These are phyloP conservation scores for Sebastiscus tertius DNA, from an alignment of 2,797 vertebrate species.

Conservation along the genomic window DNA sequence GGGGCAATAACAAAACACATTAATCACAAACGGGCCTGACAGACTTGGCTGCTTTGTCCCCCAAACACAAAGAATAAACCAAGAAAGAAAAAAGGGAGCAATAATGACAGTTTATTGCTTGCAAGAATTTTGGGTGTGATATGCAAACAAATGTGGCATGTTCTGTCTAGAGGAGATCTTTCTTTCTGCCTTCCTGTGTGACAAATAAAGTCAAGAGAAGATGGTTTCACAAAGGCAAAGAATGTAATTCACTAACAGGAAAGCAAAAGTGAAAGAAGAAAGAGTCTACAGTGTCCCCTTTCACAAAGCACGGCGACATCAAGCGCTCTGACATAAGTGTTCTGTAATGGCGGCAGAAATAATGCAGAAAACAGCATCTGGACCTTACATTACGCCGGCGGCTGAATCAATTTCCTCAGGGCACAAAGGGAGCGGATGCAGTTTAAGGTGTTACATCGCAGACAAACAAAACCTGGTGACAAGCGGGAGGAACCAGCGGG, in stretches of 20 bases:
- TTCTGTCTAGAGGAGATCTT: not conserved
- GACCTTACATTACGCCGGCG: constrained; percentile 27
- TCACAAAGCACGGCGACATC: not conserved
- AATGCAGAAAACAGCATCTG: constrained; percentile 50
- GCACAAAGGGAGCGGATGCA: constrained; percentile 41
- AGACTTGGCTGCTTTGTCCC: not conserved
- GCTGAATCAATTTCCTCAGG: constrained; percentile 59
- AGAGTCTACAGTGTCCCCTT: not conserved
- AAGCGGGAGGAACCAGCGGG: constrained; percentile 44
- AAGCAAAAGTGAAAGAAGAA: not conserved
- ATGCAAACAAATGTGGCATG: not conserved
- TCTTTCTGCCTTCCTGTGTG: not conserved
- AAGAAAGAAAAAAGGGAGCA: not conserved
- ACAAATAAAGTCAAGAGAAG: constrained; percentile 12
- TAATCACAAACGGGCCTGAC: constrained; percentile 20
- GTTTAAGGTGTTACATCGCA: constrained; percentile 46
- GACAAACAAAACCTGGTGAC: constrained; percentile 72
- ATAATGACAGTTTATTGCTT: constrained; percentile 4
- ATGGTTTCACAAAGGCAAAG: constrained; percentile 22
- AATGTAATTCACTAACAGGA: constrained; percentile 5
- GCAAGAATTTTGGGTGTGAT: not conserved
- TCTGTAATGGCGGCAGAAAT: constrained; percentile 9
- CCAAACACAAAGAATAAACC: not conserved
- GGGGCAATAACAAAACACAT: constrained; percentile 30
- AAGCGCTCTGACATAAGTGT: constrained; percentile 3